Conservation (phyloP, 1,140 invertebrate species). For the Schlechtendalia chinensis region DNA sequence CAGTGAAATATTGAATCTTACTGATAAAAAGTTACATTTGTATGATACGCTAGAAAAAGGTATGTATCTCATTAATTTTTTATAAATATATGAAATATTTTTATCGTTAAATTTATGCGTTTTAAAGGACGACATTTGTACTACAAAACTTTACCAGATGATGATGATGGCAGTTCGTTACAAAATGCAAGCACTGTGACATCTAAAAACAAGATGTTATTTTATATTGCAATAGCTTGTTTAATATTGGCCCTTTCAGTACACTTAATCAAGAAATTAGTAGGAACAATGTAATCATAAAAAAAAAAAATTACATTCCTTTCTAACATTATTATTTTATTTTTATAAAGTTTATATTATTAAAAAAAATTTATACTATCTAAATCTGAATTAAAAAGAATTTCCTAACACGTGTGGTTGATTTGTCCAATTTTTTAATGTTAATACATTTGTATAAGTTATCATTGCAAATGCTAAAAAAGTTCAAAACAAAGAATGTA, state of each 20-base stretch:
- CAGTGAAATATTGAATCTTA: conserved; percentile 33
- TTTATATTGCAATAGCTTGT: background rate
- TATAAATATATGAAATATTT: background rate
- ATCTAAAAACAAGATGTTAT: background rate
- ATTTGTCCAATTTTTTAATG: background rate
- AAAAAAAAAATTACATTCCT: conserved; percentile 25
- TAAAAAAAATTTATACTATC: background rate
- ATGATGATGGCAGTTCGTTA: background rate
- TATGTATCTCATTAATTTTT: background rate
- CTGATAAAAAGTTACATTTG: conserved; percentile 30
- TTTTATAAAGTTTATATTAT: conserved; percentile 26
- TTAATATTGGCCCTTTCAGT: conserved; percentile 17
- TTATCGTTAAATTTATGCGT: background rate
- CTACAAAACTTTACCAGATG: conserved; percentile 7
- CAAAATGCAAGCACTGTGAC: background rate
- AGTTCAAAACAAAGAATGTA: no score
- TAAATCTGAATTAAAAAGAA: background rate
- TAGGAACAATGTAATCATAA: background rate
- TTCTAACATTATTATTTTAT: background rate
- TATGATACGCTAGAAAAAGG: conserved; percentile 36
- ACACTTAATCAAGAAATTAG: conserved; percentile 1
- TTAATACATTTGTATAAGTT: no score
- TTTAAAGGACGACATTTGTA: conserved; percentile 29
- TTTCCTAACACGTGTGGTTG: background rate
- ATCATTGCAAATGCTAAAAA: no score